These are phyloP conservation scores for Sapayoa aenigma DNA, from an alignment of 2,113 vertebrate genomes.

Conservation along the genomic window DNA sequence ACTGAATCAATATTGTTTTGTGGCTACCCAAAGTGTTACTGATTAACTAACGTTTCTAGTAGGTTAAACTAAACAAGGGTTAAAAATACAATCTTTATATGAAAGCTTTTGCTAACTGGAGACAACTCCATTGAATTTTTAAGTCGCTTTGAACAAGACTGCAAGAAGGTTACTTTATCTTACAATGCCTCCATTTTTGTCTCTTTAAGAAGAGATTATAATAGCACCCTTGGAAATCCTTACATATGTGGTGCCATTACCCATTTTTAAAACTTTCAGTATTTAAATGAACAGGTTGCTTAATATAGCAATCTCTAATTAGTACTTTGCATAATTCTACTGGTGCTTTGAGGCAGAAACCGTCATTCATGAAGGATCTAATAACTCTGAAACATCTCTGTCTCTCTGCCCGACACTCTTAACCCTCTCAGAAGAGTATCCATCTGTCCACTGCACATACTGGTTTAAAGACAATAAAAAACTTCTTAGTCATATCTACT, in stretches of 20 bases:
- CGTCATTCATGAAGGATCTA: background rate
- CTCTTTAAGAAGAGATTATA: background rate
- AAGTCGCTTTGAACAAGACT: background rate
- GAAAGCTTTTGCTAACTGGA: background rate
- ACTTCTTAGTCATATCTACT: background rate
- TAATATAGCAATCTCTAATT: background rate
- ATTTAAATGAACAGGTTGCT: slow-evolving; percentile 2
- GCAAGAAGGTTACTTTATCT: background rate
- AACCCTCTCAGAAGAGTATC: background rate
- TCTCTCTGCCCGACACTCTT: background rate
- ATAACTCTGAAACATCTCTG: background rate
- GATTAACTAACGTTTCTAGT: background rate
- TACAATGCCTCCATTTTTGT: background rate
- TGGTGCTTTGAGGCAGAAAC: slow-evolving; percentile 7
- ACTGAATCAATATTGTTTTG: background rate
- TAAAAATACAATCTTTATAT: background rate
- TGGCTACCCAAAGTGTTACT: background rate
- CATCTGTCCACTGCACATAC: background rate
- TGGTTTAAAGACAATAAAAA: background rate
- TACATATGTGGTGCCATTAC: background rate
- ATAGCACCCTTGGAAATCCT: background rate
- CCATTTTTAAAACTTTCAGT: background rate
- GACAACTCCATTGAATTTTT: background rate
- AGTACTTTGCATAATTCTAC: background rate
- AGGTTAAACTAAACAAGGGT: background rate